Conservation (phyloP, 2,888 invertebrate genomes). For the Antitype chi region DNA sequence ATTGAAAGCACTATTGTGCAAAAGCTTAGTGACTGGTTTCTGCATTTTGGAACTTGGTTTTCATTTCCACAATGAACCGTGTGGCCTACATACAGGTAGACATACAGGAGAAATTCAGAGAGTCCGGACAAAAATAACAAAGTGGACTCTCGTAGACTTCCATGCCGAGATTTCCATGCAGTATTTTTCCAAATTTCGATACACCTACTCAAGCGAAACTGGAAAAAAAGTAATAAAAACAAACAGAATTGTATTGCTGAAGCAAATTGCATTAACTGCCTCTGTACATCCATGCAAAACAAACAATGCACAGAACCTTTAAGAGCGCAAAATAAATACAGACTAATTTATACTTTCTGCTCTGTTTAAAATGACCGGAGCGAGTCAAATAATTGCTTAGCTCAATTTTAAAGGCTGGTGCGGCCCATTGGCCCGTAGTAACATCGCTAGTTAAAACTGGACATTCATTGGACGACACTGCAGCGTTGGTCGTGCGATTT, state of each 20-base stretch:
- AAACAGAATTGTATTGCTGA: constrained; percentile 21
- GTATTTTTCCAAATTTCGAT: not conserved
- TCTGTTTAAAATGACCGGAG: constrained; percentile 52
- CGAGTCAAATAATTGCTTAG: constrained; percentile 67
- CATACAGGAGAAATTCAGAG: not conserved
- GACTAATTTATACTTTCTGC: constrained; percentile 54
- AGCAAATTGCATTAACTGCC: constrained; percentile 55
- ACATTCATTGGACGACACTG: constrained; percentile 54
- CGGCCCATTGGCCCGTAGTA: constrained; percentile 50
- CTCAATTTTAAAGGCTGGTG: constrained; percentile 62
- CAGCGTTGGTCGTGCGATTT: constrained; percentile 43
- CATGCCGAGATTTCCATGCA: not conserved
- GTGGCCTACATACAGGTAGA: not conserved
- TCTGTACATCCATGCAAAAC: constrained; percentile 54
- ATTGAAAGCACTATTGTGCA: not conserved
- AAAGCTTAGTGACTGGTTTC: not conserved
- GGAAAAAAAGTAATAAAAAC: constrained; percentile 20
- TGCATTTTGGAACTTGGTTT: not conserved
- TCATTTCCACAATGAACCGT: not conserved
- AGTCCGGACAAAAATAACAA: not conserved
- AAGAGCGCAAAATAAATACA: constrained; percentile 57
- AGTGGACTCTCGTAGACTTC: not conserved
- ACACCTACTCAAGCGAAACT: constrained; percentile 7
- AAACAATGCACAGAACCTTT: constrained; percentile 50
- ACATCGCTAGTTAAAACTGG: constrained; percentile 48